Conservation (phyloP, 2,113 vertebrate species). For the Triplophysa dalaica region DNA sequence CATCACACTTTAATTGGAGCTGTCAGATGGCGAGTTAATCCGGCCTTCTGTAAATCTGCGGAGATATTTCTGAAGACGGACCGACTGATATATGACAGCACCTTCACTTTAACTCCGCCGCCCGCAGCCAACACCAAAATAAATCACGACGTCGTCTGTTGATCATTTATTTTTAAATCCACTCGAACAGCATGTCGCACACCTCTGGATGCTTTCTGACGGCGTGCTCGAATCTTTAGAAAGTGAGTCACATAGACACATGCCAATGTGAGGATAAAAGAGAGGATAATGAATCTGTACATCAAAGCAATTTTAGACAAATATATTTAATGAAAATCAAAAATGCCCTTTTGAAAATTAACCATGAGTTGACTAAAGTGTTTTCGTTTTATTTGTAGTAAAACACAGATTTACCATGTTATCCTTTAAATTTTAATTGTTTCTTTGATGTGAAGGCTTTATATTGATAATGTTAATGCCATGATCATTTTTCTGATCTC, state of each 20-base stretch:
- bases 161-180: conserved; percentile 34
- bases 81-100: conserved; percentile 35
- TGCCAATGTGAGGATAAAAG: no score
- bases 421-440: no score
- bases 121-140: conserved; percentile 18
- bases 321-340: no score
- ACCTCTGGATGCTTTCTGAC: conserved; percentile 1
- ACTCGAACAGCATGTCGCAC: not conserved
- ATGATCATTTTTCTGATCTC: no score
- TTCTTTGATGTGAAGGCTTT: no score
- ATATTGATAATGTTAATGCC: no score
- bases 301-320: no score
- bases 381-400: no score
- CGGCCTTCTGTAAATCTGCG: conserved; percentile 32
- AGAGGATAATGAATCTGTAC: no score
- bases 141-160: conserved; percentile 29
- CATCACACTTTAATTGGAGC: conserved; percentile 18
- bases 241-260: not conserved
- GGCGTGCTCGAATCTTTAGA: not conserved
- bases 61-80: conserved; percentile 43
- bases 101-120: conserved; percentile 30
- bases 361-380: no score
- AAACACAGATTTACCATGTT: no score
- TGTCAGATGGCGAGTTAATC: conserved; percentile 42
- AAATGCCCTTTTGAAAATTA: no score